A percentile compares a stretch with the other conserved stretches of the same genome.
These are phyloP conservation scores for Drosophila macrothrix DNA, from an alignment of 2,888 invertebrate genomes.

Conservation along the genomic window DNA sequence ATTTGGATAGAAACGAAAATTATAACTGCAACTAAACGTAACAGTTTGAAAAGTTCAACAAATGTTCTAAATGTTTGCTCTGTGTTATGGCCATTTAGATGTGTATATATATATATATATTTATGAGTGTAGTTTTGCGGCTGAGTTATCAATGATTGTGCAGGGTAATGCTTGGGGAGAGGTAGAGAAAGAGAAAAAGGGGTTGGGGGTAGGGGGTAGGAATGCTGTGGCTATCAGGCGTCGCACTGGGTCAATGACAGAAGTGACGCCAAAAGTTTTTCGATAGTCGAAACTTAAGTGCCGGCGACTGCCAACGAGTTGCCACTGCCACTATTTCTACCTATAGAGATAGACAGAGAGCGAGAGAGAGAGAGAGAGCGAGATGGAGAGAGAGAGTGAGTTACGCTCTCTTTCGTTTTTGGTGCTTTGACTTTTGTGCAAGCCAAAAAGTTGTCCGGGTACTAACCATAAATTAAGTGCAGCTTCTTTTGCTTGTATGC, in stretches of 20 bases:
- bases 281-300: slow-evolving; percentile 67
- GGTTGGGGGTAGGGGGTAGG: background rate
- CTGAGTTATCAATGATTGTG: slow-evolving; percentile 56
- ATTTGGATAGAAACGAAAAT: slow-evolving; percentile 15
- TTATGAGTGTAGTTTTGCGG: slow-evolving; percentile 29
- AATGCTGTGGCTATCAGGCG: slow-evolving; percentile 24
- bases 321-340: slow-evolving; percentile 53
- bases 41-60: slow-evolving; percentile 52
- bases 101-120: background rate
- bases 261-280: slow-evolving; percentile 64
- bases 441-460: slow-evolving; percentile 59
- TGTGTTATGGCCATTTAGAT: slow-evolving; percentile 53
- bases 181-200: background rate
- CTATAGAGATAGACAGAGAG: slow-evolving; percentile 1
- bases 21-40: slow-evolving; percentile 50
- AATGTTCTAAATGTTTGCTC: slow-evolving; percentile 27
- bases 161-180: background rate
- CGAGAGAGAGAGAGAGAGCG: background rate
- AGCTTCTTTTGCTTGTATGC: slow-evolving; percentile 55
- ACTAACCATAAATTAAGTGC: slow-evolving; percentile 61
- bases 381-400: background rate
- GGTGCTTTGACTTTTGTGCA: slow-evolving; percentile 48
- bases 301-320: slow-evolving; percentile 56
- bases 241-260: slow-evolving; percentile 56
- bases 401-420: slow-evolving; percentile 16